Evolutionary conservation across 1,140 invertebrate species (phyloP).

Genomic region (Neodiprion virginianus): DNA sequence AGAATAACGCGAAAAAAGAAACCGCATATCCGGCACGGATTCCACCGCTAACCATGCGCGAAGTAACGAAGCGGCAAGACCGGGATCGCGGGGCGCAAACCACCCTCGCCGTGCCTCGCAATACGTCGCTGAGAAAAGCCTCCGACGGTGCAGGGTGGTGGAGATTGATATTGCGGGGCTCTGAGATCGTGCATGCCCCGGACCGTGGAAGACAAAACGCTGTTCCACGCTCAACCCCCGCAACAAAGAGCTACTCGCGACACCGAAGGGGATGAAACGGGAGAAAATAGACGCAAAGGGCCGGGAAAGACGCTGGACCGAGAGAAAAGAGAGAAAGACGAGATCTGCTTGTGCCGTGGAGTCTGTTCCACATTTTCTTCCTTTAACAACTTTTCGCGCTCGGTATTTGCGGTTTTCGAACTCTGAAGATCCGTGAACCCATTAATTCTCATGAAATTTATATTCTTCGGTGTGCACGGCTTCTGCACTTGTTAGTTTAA

Average conservation of each 20-base stretch:
- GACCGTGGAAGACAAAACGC: neutral
- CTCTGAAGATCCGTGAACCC: no score
- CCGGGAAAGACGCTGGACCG: neutral
- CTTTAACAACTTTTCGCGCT: neutral
- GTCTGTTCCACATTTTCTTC: neutral
- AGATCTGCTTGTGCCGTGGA: neutral
- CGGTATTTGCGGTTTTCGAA: neutral
- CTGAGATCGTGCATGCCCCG: neutral
- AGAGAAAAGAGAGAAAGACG: neutral
- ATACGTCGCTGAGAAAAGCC: neutral
- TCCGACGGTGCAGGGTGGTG: neutral
- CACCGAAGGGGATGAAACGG: neutral
- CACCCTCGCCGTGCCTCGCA: neutral
- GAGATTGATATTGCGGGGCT: neutral
- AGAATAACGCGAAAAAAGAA: neutral
- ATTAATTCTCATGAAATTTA: no score
- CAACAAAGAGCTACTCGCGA: neutral
- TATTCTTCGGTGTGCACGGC: no score
- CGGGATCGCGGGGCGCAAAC: neutral
- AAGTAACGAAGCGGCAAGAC: neutral
- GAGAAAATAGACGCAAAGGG: neutral
- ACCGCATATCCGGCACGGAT: neutral
- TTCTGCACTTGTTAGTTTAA: no score
- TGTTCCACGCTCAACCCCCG: neutral
- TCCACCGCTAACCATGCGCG: neutral